Conservation (phyloP, 2,113 vertebrate species). For the Sinocyclocheilus maitianheensis region DNA sequence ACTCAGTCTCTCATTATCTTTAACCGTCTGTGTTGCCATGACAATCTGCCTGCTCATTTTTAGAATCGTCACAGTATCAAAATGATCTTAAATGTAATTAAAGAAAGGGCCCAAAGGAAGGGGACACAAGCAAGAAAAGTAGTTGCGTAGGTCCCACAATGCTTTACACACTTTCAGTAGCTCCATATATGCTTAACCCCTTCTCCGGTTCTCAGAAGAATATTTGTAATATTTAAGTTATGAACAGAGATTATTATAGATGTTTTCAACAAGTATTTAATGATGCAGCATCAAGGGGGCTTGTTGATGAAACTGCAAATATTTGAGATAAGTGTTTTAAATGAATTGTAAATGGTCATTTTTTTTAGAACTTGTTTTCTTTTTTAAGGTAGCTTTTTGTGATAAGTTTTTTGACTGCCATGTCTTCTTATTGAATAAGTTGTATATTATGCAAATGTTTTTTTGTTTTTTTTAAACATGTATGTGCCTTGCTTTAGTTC, state of each 20-base stretch:
- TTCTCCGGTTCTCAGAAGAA: constrained; percentile 53
- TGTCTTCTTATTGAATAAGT: constrained; percentile 66
- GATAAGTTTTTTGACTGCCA: constrained; percentile 64
- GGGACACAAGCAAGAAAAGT: not conserved
- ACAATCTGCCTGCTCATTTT: constrained; percentile 67
- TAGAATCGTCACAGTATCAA: constrained; percentile 50
- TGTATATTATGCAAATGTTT: constrained; percentile 57
- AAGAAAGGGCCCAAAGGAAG: not conserved
- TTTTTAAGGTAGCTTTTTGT: constrained; percentile 61
- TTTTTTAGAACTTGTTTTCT: constrained; percentile 57
- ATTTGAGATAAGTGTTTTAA: constrained; percentile 66
- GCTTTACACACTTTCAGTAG: not conserved
- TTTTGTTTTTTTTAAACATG: constrained; percentile 49
- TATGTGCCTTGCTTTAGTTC: constrained; percentile 89
- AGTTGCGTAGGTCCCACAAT: not conserved
- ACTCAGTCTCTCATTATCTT: constrained; percentile 35
- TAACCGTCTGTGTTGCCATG: constrained; percentile 70
- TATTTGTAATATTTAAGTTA: constrained; percentile 73
- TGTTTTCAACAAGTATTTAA: constrained; percentile 77
- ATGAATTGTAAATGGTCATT: constrained; percentile 64
- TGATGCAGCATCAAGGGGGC: constrained; percentile 66
- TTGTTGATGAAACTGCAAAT: constrained; percentile 69
- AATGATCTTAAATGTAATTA: constrained; percentile 14
- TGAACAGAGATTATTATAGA: constrained; percentile 74
- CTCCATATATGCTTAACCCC: constrained; percentile 14